Evolutionary conservation across 2,797 vertebrate genomes (phyloP).

Genomic region (Siniperca obscura): DNA sequence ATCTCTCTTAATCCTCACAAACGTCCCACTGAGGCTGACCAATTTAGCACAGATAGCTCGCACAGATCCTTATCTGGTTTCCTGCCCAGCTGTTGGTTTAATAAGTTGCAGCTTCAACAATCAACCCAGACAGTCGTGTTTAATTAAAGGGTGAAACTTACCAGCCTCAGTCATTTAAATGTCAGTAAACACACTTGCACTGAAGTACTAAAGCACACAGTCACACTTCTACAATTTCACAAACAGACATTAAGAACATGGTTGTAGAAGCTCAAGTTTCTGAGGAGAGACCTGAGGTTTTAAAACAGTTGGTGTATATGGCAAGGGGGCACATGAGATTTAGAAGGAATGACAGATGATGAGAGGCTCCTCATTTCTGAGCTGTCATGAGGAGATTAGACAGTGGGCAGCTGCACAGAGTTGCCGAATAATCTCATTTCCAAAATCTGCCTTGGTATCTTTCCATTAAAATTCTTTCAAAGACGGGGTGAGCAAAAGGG

Average conservation of each 20-base stretch:
- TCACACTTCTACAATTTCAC: conserved; percentile 43
- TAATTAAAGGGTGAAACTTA: conserved; percentile 68
- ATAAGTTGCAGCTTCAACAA: conserved; percentile 57
- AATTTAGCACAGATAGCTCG: conserved; percentile 62
- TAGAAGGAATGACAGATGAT: conserved; percentile 72
- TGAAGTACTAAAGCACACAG: conserved; percentile 52
- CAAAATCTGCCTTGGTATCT: conserved; percentile 72
- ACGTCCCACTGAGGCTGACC: conserved; percentile 50
- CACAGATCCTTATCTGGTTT: conserved; percentile 72
- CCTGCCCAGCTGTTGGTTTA: conserved; percentile 66
- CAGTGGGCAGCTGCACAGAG: conserved; percentile 63
- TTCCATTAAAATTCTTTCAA: conserved; percentile 75
- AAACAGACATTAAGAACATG: conserved; percentile 49
- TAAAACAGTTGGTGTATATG: conserved; percentile 51
- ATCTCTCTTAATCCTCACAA: conserved; percentile 48
- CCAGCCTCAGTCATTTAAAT: conserved; percentile 56
- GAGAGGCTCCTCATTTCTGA: conserved; percentile 70
- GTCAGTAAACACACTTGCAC: conserved; percentile 51
- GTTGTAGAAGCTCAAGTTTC: conserved; percentile 56
- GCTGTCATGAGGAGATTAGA: conserved; percentile 76
- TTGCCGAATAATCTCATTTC: conserved; percentile 71
- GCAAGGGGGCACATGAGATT: conserved; percentile 62
- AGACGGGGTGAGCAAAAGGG: conserved; percentile 61
- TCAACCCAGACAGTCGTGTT: conserved; percentile 60
- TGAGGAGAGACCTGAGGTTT: conserved; percentile 41